These are phyloP conservation scores for Apostichopus parvimensis DNA, from an alignment of 35 echinoderm and acorn worm genomes.

Conservation along the genomic window DNA sequence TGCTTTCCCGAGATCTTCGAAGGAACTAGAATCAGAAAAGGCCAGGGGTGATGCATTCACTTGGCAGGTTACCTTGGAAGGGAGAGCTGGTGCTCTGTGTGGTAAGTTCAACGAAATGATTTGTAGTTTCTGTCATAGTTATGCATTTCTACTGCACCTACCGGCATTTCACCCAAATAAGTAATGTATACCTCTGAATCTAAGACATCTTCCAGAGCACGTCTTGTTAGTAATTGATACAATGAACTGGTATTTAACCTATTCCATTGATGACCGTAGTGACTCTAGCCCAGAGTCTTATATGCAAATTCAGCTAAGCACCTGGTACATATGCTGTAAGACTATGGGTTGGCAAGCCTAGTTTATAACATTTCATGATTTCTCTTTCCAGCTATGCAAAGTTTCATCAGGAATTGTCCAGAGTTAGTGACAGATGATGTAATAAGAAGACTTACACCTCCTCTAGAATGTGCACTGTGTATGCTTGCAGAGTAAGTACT, in stretches of 20 bases:
- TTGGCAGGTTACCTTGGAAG: constrained; percentile 96
- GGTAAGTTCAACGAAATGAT: constrained; percentile 56
- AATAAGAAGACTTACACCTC: constrained; percentile 86
- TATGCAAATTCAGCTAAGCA: too few species aligned
- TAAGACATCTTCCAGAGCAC: too few species aligned
- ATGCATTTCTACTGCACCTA: too few species aligned
- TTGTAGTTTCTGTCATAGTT: too few species aligned
- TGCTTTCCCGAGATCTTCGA: constrained; percentile 94
- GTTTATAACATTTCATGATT: neutral
- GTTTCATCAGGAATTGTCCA: constrained; percentile 92
- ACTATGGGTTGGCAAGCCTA: neutral
- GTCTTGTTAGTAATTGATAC: too few species aligned
- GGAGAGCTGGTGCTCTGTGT: constrained; percentile 90
- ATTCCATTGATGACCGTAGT: too few species aligned
- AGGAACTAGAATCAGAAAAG: constrained; percentile 97
- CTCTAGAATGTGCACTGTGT: constrained; percentile 96
- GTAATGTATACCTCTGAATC: too few species aligned
- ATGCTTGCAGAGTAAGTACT: constrained; percentile 99
- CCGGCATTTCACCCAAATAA: too few species aligned
- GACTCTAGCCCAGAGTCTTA: too few species aligned
- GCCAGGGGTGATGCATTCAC: constrained; percentile 99
- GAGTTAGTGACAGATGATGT: constrained; percentile 97
- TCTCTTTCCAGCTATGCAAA: constrained; percentile 88
- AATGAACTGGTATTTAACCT: too few species aligned
- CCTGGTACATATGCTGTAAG: neutral